Evolutionary conservation across 2,888 invertebrate species (phyloP), one percentile per base, ranked within the genome.

Genomic region (Drosophila borealis): DNA sequence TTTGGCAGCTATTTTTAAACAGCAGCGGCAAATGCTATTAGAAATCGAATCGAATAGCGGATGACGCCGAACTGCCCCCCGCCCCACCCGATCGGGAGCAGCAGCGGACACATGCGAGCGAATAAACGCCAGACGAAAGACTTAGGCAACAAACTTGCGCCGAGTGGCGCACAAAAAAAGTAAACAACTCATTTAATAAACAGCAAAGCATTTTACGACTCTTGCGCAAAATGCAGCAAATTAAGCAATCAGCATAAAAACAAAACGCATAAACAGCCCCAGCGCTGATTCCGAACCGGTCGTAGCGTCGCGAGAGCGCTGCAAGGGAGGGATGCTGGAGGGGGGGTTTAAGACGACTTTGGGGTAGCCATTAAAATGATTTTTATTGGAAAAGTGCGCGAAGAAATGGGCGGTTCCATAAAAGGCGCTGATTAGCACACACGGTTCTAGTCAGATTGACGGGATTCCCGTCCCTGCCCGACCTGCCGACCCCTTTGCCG

Each of bases 211-310:
- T 87, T 80, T 89, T 71, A 84, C 83, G 83, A 84, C 68, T 80
- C 50, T 62, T 71, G 76, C 88, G 78, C 89, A 89, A 90, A 88
- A 88, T 85, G 80, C 86, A 74, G 89, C 82, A 90, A 88, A 90
- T 90, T 90, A 88, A 84, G 78, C 78, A 84, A 84, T 84, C 83
- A 89, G 88, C 83, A 87, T 84, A 81, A 84, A 84, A 89, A 87
- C 81, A 88, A 80, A 80, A 83, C 77, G 75, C 69, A 70, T 74
- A 75, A 70, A 72, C 73, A 70, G 78, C 78, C 59, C 44, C 74
- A 48, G 59, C 60, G 55, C 61, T 80, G 78, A 79, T 75, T 78
- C 63, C 60, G 53, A 79, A 79, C 79, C 75, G 79, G 76, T 79
- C 49, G 29, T 29, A 29, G 29, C 49, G 39, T 37, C 13, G 13